phyloP scores from a whole-genome alignment of 2,113 vertebrate species.

The Bos taurus region ARS-UCD2.0 NC_037334.1:77488001-77488500 shows the following conservation, averaged over 20 bases:
- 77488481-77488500: neutral
- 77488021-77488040: slow-evolving; percentile 45
- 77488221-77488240: slow-evolving; percentile 44
- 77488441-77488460: neutral
- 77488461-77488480: neutral
- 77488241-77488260: slow-evolving; percentile 53
- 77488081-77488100: slow-evolving; percentile 14
- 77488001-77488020: slow-evolving; percentile 6
- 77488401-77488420: neutral
- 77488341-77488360: neutral
- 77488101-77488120: slow-evolving; percentile 64
- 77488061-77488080: neutral
- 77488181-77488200: slow-evolving; percentile 64
- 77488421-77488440: neutral
- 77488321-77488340: slow-evolving; percentile 27
- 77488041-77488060: slow-evolving; percentile 51
- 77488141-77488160: slow-evolving; percentile 67
- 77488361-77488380: neutral
- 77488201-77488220: slow-evolving; percentile 46
- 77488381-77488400: neutral
- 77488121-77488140: slow-evolving; percentile 50
- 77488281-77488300: neutral
- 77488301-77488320: neutral
- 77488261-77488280: neutral
- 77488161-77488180: slow-evolving; percentile 60